phyloP scores from a whole-genome alignment of 2,888 invertebrate species.

The Amblyjoppa fuscipennis region DNA sequence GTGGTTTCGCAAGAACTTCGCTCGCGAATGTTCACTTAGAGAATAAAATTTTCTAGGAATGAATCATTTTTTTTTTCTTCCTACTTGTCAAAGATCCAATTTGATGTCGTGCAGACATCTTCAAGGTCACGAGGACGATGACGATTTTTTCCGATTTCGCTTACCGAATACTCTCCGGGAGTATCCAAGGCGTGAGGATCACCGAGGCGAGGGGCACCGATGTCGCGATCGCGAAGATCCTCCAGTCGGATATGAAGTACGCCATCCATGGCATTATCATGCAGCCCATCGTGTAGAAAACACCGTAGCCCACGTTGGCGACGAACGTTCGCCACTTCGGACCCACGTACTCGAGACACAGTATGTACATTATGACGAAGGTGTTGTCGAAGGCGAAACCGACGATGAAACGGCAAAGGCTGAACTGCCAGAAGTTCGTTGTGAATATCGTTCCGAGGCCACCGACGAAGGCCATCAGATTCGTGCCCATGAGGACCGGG shows the following conservation, averaged over 20 bases:
- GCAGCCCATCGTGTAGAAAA: conserved; percentile 86
- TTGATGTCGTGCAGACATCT: no score
- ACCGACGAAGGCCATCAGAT: conserved; percentile 72
- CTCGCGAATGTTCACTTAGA: no score
- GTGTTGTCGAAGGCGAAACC: conserved; percentile 74
- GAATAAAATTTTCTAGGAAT: no score
- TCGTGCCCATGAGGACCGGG: conserved; percentile 76
- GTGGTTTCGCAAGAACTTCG: no score
- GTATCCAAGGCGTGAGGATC: conserved; percentile 83
- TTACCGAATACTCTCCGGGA: conserved; percentile 86
- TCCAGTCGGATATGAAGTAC: conserved; percentile 85
- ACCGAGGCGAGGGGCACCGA: conserved; percentile 85
- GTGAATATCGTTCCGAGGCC: conserved; percentile 70
- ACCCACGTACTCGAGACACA: conserved; percentile 86
- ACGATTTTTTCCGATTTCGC: neutral
- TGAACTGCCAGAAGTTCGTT: conserved; percentile 72
- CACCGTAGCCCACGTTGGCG: conserved; percentile 86
- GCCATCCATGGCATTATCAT: conserved; percentile 86
- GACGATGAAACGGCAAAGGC: conserved; percentile 73
- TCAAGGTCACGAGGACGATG: conserved; percentile 2
- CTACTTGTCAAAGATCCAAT: no score
- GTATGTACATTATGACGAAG: conserved; percentile 74
- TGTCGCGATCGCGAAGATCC: conserved; percentile 84
- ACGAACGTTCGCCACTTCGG: conserved; percentile 86
- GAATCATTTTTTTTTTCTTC: no score